Percentiles rank a stretch among this genome's conserved stretches.
phyloP scores from a whole-genome alignment of 2,888 invertebrate species.

The Scaptomyza parva region DNA sequence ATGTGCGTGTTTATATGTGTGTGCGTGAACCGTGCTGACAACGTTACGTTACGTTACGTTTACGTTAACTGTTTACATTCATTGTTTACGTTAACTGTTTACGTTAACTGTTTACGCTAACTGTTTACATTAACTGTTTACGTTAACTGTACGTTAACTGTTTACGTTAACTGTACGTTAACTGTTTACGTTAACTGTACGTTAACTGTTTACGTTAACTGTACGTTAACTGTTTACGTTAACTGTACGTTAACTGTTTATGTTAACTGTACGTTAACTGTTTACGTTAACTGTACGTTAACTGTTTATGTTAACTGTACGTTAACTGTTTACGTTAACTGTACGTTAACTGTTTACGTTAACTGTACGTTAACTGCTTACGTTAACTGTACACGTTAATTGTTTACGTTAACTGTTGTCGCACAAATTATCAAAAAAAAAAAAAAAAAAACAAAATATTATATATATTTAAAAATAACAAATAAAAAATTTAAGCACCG shows the following conservation, averaged over 20 bases:
- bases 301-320: constrained; percentile 3
- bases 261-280: constrained; percentile 2
- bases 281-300: neutral
- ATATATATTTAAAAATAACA: constrained; percentile 7
- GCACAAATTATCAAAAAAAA: neutral
- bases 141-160: constrained; percentile 3
- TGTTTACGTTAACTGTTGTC: constrained; percentile 7
- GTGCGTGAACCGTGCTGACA: too few species aligned
- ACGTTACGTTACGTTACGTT: too few species aligned
- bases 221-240: constrained; percentile 3
- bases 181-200: constrained; percentile 5
- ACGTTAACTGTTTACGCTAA: constrained; percentile 3
- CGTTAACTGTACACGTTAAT: constrained; percentile 2
- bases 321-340: constrained; percentile 1
- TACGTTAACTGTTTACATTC: constrained; percentile 1
- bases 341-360: constrained; percentile 3
- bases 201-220: constrained; percentile 1
- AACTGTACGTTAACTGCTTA: constrained; percentile 2
- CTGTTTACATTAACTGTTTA: constrained; percentile 2
- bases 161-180: neutral
- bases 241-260: constrained; percentile 2
- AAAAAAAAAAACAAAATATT: too few species aligned
- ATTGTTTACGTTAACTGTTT: constrained; percentile 7
- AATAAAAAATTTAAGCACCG: constrained; percentile 1
- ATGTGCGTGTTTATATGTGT: constrained; percentile 2